phyloP scores from a whole-genome alignment of 2,113 vertebrate genomes.

The Clarias gariepinus region DNA sequence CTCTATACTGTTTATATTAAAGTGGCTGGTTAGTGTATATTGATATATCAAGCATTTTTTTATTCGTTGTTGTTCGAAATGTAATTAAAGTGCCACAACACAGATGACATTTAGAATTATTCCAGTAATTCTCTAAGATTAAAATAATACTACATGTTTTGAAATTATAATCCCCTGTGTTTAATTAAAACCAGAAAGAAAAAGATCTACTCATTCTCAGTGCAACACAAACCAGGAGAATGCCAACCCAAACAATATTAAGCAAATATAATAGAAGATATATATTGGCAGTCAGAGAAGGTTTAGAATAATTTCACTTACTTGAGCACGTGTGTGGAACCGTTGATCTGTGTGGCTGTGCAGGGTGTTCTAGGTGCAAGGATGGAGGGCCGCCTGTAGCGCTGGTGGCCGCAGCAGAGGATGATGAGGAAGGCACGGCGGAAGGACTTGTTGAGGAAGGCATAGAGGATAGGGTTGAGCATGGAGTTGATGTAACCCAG shows the following conservation, averaged over 20 bases:
- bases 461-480: constrained; percentile 97
- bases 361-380: constrained; percentile 81
- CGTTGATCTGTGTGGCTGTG: constrained; percentile 91
- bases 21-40: not conserved
- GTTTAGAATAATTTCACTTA: constrained; percentile 68
- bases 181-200: constrained; percentile 15
- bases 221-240: not conserved
- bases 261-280: not conserved
- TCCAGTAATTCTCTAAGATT: not conserved
- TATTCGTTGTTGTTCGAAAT: not conserved
- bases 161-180: not conserved
- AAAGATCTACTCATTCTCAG: not conserved
- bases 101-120: not conserved
- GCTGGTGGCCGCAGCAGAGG: constrained; percentile 92
- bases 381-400: constrained; percentile 87
- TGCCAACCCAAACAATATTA: not conserved
- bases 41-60: not conserved
- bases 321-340: constrained; percentile 94
- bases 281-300: not conserved
- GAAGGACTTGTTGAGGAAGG: constrained; percentile 99
- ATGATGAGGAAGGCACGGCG: constrained; percentile 99
- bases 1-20: not conserved
- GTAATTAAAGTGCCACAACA: not conserved
- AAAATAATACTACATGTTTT: not conserved
- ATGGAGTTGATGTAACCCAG: constrained; percentile 99